Evolutionary conservation across 64 coral and sea anemone species (phyloP).

Genomic region (Trachythela sp.): DNA sequence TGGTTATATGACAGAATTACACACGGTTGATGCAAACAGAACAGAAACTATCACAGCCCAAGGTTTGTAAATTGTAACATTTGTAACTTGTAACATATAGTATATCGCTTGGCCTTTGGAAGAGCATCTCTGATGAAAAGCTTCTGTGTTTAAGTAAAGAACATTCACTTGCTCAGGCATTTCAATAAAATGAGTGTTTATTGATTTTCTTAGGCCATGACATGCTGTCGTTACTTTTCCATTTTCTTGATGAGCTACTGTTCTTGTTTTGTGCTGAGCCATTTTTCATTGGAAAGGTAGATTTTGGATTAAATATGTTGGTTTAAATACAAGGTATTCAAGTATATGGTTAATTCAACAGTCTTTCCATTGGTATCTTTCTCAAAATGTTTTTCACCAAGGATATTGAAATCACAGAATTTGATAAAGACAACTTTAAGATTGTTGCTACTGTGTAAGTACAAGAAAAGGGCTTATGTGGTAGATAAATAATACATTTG

Average conservation of each 20-base stretch:
- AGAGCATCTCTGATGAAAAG: no score
- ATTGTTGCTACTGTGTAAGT: conserved; percentile 77
- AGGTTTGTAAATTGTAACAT: no score
- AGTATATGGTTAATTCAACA: no score
- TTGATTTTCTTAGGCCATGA: conserved; percentile 64
- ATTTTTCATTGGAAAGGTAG: conserved; percentile 93
- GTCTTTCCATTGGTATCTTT: no score
- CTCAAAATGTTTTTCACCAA: neutral
- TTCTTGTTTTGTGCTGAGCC: conserved; percentile 92
- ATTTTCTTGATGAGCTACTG: conserved; percentile 84
- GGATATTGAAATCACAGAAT: conserved; percentile 91
- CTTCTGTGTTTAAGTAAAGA: no score
- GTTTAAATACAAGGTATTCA: no score
- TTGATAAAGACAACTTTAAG: conserved; percentile 86
- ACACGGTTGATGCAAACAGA: conserved; percentile 60
- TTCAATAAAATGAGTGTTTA: neutral
- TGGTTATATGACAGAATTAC: conserved; percentile 95
- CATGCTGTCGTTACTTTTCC: conserved; percentile 65
- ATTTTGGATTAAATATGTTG: no score
- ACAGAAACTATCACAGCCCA: conserved; percentile 63
- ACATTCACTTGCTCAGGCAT: no score
- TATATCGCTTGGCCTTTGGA: no score
- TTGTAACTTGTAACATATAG: no score
- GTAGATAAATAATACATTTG: no score
- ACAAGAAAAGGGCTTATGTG: no score